Percentiles rank a stretch among this genome's conserved stretches.
Evolutionary conservation across 1,140 invertebrate species (phyloP).

Genomic region (Sipha flava): DNA sequence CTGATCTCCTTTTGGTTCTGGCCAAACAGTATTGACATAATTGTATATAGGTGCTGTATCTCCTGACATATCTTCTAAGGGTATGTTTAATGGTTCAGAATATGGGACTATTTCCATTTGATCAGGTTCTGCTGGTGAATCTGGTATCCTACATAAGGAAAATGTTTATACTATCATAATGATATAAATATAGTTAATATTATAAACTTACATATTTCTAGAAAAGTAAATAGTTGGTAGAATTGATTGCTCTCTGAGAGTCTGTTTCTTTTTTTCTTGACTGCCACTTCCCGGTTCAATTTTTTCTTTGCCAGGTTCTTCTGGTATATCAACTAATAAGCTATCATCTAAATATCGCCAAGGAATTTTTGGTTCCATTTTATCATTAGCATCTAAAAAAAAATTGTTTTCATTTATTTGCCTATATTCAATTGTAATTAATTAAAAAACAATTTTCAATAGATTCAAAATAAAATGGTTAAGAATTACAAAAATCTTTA

Average conservation of each 20-base stretch:
- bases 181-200: neutral
- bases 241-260: conserved; percentile 17
- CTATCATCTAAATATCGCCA: neutral
- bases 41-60: conserved; percentile 14
- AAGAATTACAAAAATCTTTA: no score
- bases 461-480: no score
- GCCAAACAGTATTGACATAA: neutral
- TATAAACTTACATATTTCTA: neutral
- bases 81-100: conserved; percentile 15
- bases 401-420: no score
- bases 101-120: conserved; percentile 24
- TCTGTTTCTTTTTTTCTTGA: conserved; percentile 26
- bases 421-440: no score
- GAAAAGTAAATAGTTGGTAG: conserved; percentile 4
- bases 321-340: neutral
- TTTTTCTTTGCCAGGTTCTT: conserved; percentile 22
- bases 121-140: conserved; percentile 26
- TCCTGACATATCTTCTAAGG: conserved; percentile 7
- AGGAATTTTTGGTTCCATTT: conserved; percentile 5
- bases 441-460: no score
- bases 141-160: neutral
- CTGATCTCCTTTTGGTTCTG: conserved; percentile 17
- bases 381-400: conserved; percentile 1
- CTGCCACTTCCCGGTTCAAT: neutral
- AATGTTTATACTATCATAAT: neutral